These are phyloP conservation scores for Hycleus phaleratus DNA, from an alignment of 1,140 invertebrate species.

Conservation along the genomic window DNA sequence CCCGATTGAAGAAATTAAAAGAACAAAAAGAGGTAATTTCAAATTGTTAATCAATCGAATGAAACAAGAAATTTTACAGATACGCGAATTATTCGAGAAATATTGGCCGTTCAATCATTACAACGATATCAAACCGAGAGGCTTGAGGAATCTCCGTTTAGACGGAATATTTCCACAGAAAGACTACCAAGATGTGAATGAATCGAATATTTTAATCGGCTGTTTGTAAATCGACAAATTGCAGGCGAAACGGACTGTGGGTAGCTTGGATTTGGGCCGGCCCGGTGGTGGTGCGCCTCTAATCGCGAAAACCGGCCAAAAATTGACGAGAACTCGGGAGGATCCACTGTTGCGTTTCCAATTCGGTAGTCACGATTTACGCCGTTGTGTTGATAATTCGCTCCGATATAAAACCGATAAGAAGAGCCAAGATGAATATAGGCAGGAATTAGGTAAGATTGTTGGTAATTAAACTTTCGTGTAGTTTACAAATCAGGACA, in stretches of 20 bases:
- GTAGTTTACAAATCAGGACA: neutral
- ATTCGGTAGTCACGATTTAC: conserved; percentile 41
- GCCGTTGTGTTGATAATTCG: conserved; percentile 46
- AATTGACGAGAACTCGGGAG: conserved; percentile 42
- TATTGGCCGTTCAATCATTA: conserved; percentile 45
- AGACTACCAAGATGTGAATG: conserved; percentile 37
- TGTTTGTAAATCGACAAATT: neutral
- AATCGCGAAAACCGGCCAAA: conserved; percentile 37
- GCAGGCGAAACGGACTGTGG: conserved; percentile 32
- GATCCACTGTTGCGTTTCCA: conserved; percentile 46
- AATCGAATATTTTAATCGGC: neutral
- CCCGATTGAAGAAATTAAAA: conserved; percentile 23
- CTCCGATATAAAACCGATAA: conserved; percentile 45
- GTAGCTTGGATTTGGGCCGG: conserved; percentile 30
- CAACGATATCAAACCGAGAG: conserved; percentile 41
- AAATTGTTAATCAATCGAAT: neutral
- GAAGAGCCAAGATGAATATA: conserved; percentile 44
- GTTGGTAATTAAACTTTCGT: neutral
- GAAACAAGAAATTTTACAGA: conserved; percentile 31
- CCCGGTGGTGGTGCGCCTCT: conserved; percentile 37
- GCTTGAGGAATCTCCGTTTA: conserved; percentile 42
- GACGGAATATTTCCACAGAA: conserved; percentile 43
- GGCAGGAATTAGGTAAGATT: conserved; percentile 44
- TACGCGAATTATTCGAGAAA: conserved; percentile 41
- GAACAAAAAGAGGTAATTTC: conserved; percentile 32